Evolutionary conservation across 2,888 invertebrate genomes (phyloP).

Genomic region (Antheraea assamensis): DNA sequence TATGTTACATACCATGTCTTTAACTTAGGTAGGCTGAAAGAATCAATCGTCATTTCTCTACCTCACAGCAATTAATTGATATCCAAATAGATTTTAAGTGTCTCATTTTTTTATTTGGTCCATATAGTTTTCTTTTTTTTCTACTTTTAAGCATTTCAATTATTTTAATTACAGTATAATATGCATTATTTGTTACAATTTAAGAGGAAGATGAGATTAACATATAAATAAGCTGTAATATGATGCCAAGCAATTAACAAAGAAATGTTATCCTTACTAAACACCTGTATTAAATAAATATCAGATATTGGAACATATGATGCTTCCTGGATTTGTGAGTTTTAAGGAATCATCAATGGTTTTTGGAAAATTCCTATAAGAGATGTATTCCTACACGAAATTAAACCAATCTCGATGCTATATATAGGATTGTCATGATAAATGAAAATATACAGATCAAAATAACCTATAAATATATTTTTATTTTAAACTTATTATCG

Average conservation of each 20-base stretch:
- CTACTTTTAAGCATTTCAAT: too few relatives aligned
- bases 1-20: slow-evolving; percentile 21
- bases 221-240: too few relatives aligned
- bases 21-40: not conserved
- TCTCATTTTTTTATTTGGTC: not conserved
- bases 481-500: too few relatives aligned
- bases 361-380: not conserved
- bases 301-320: too few relatives aligned
- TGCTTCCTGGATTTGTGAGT: not conserved
- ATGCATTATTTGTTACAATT: too few relatives aligned
- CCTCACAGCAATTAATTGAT: not conserved
- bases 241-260: too few relatives aligned
- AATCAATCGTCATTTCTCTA: not conserved
- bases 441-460: not conserved
- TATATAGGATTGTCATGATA: not conserved
- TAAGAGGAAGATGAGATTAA: too few relatives aligned
- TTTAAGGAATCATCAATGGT: not conserved
- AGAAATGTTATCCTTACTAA: too few relatives aligned
- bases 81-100: not conserved
- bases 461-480: not conserved
- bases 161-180: too few relatives aligned
- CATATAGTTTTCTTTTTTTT: too few relatives aligned
- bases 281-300: too few relatives aligned
- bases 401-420: not conserved
- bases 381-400: not conserved